These are phyloP conservation scores for Kudoa iwatai DNA, from an alignment of 30 jellyfish, hydroid and myxozoan species.

Conservation along the genomic window DNA sequence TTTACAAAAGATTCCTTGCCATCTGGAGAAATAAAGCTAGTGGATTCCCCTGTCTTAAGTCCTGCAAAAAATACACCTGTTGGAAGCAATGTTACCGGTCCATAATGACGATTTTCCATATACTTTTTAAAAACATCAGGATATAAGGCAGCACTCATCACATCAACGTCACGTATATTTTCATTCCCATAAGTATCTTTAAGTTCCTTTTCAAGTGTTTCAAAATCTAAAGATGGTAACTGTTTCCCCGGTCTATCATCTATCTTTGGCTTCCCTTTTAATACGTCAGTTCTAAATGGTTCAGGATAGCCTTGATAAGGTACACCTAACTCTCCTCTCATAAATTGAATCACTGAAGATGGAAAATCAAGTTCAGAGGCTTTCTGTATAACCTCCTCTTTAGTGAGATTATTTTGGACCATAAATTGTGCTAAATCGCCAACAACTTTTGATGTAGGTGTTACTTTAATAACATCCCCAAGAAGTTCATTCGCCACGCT, in stretches of 20 bases:
- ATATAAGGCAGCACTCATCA: slow-evolving; percentile 57
- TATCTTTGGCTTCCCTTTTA: slow-evolving; percentile 20
- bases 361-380: slow-evolving; percentile 79
- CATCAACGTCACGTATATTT: slow-evolving; percentile 11
- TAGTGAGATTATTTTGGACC: slow-evolving; percentile 70
- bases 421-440: slow-evolving; percentile 93
- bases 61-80: slow-evolving; percentile 72
- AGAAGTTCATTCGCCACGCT: slow-evolving; percentile 43
- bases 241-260: slow-evolving; percentile 73
- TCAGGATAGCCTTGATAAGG: slow-evolving; percentile 91
- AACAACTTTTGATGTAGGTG: slow-evolving; percentile 88
- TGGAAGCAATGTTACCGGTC: slow-evolving; percentile 79
- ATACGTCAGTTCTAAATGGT: slow-evolving; percentile 52
- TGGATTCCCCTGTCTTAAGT: slow-evolving; percentile 61
- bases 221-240: slow-evolving; percentile 29
- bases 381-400: slow-evolving; percentile 15
- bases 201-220: slow-evolving; percentile 18
- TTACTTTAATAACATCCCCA: slow-evolving; percentile 78
- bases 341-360: slow-evolving; percentile 30
- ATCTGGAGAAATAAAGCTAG: slow-evolving; percentile 30
- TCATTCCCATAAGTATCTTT: slow-evolving; percentile 17
- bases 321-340: slow-evolving; percentile 71
- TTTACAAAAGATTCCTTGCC: slow-evolving; percentile 40
- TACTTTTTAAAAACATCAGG: slow-evolving; percentile 52
- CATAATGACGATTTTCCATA: slow-evolving; percentile 29